A percentile compares a stretch with the other conserved stretches of the same genome.
phyloP scores from a whole-genome alignment of 2,113 vertebrate species.

The Microtus montanus region DNA sequence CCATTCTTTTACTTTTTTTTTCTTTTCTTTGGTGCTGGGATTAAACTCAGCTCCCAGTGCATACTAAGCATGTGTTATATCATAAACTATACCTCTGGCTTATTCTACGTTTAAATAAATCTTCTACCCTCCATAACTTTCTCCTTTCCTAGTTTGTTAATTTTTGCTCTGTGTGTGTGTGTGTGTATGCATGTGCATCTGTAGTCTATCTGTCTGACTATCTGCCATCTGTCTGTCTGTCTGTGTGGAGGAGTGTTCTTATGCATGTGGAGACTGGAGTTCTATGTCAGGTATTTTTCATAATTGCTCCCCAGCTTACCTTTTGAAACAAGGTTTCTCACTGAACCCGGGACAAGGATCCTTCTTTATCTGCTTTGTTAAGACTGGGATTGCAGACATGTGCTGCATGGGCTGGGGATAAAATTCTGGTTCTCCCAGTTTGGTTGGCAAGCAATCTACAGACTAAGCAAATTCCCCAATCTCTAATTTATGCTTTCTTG shows the following conservation, averaged over 20 bases:
- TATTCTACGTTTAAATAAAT: not conserved
- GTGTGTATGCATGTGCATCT: not conserved
- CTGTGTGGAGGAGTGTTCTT: not conserved
- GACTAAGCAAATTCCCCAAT: not conserved
- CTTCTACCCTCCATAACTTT: not conserved
- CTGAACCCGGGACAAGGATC: not conserved
- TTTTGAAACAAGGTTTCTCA: not conserved
- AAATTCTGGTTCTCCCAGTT: not conserved
- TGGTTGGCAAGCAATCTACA: not conserved
- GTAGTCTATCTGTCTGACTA: not conserved
- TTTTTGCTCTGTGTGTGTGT: not conserved
- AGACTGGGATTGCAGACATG: not conserved
- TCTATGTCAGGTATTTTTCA: not conserved
- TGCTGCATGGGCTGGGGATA: too few species aligned
- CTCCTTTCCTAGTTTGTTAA: not conserved
- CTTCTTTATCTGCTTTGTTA: not conserved
- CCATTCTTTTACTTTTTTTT: not conserved
- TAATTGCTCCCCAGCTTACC: not conserved
- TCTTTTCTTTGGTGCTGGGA: not conserved
- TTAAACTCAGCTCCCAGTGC: not conserved
- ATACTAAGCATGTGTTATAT: not conserved
- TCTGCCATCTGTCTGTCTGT: not conserved
- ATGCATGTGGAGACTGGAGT: not conserved
- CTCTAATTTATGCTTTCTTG: not conserved
- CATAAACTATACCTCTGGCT: not conserved